Base-by-base conservation (phyloP, 2,888 invertebrate genomes). In the Caenorhabditis sp. region DNA sequence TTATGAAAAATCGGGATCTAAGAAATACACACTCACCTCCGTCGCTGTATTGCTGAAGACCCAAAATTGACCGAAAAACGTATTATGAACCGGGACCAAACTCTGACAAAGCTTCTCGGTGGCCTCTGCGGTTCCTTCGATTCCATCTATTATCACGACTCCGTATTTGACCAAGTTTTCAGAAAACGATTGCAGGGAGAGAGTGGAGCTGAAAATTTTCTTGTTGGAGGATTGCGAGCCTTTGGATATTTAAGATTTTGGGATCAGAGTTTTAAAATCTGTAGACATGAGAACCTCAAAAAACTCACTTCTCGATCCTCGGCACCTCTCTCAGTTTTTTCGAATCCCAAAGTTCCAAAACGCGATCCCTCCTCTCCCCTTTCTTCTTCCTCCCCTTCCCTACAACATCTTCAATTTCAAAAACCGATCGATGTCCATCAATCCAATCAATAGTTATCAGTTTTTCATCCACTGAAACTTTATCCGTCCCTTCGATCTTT, bases 41-140 rank as follows among this genome's bases (percentile, higher is more conserved):
- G 72, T 49, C 1, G 73, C 76, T 5, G 85, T 82, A 66, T 89
- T 89, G 59, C 87, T 87, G 88, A 95, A 94, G 49, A 94, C 93
- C 95, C 95, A 96, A 94, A 95, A 95, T 47, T 94, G 95, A 4
- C 96, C 96, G 90, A 95, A 96, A 69, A 95, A 92, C 0, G 95
- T 95, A 82, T 94, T 94, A 91, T 95, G 95, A 0, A 95, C 93
- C 0, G 95, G 94, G 28, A 95, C 95, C 0, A 96, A 91, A 12
- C 94, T 93, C 58, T 93, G 92, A 81, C 80, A 94, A 93, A 5
- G 94, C 31, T 83, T 56, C 49, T 89, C 87, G 4, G 89, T 89
- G 6, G 84, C 87, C 44, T 85, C 86, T 0, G 89, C 76, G 12
- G 81, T 84, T 16, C 73, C 58, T 28, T 83, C 85, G 0, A 90